Evolutionary conservation across 2,113 vertebrate genomes (phyloP).

Genomic region (Propithecus coquereli): DNA sequence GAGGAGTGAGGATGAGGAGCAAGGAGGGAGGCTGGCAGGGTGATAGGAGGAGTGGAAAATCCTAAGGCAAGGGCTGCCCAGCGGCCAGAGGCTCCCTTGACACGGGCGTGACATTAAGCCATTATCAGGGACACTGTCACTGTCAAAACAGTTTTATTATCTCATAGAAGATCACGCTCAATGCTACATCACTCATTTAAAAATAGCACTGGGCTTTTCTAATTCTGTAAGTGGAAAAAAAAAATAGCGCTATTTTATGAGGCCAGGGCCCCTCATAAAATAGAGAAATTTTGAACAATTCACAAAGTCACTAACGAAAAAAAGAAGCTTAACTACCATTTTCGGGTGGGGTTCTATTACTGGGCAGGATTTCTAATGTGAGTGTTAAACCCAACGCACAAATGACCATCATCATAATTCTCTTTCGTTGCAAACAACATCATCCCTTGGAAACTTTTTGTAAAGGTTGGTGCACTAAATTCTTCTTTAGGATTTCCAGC

Average conservation of each 20-base stretch:
- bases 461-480: neutral
- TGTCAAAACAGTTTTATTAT: neutral
- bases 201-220: neutral
- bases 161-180: neutral
- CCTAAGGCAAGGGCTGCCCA: neutral
- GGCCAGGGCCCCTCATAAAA: no score
- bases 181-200: neutral
- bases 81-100: neutral
- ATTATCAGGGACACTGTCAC: fast-evolving
- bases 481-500: neutral
- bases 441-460: neutral
- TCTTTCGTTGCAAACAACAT: neutral
- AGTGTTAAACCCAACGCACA: neutral
- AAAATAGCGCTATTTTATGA: neutral
- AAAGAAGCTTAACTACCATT: neutral
- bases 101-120: fast-evolving
- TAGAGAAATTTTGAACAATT: neutral
- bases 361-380: neutral
- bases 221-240: neutral
- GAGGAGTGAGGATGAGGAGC: no score
- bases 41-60: neutral
- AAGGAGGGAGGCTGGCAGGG: neutral
- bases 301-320: neutral
- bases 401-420: neutral
- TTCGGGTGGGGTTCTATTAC: neutral